Conservation (phyloP, 2,888 invertebrate genomes). For the Athalia rosae region DNA sequence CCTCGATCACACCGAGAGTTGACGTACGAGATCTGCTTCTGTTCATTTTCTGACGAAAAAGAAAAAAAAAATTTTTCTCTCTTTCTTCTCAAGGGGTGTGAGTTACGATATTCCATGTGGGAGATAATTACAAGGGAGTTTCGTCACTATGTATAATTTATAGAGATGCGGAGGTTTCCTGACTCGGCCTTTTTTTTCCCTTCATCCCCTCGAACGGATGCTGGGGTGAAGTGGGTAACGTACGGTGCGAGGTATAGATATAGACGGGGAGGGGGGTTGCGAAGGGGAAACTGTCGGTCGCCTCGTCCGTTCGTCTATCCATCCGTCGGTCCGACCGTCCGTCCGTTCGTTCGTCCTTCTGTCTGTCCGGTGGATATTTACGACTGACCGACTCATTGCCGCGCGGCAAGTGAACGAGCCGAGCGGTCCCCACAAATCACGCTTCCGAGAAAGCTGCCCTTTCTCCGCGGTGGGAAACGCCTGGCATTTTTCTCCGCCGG, state of each 20-base stretch:
- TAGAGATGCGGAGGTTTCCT: not conserved
- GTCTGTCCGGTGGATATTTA: slow-evolving; percentile 66
- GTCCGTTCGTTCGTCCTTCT: slow-evolving; percentile 56
- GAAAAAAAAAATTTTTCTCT: too few relatives aligned
- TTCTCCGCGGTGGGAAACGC: slow-evolving; percentile 72
- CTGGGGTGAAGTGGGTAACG: slow-evolving; percentile 19
- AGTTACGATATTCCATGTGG: not conserved
- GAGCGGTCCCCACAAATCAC: slow-evolving; percentile 72
- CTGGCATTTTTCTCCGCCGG: slow-evolving; percentile 73
- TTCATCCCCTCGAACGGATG: slow-evolving; percentile 36
- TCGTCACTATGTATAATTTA: not conserved
- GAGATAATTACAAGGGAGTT: slow-evolving; percentile 30
- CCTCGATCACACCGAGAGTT: not conserved
- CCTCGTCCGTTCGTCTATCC: slow-evolving; percentile 52
- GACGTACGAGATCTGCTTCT: not conserved
- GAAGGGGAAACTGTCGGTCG: slow-evolving; percentile 50
- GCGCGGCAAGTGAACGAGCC: slow-evolving; percentile 68
- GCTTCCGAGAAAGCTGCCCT: slow-evolving; percentile 68
- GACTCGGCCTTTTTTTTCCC: slow-evolving; percentile 24
- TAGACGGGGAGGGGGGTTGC: not conserved
- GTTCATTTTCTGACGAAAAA: too few relatives aligned
- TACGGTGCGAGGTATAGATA: not conserved
- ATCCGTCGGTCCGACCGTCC: slow-evolving; percentile 55
- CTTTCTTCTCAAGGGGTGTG: not conserved
- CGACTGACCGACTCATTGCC: slow-evolving; percentile 73